Percentiles rank a stretch among this genome's conserved stretches.
phyloP scores from a whole-genome alignment of 2,888 invertebrate genomes.

The Pseudococcus jackbeardsleyi region DNA sequence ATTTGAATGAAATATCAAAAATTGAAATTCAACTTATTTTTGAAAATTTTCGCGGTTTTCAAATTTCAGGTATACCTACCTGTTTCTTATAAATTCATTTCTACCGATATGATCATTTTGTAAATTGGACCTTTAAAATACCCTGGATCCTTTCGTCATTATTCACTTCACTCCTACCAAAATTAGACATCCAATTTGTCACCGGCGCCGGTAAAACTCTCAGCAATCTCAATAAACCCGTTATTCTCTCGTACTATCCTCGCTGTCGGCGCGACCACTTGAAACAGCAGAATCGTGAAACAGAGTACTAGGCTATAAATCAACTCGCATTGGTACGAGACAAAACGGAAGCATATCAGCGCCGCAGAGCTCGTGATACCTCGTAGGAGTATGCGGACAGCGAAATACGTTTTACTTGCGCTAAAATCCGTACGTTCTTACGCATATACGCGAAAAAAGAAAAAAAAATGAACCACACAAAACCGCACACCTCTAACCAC shows the following conservation, averaged over 20 bases:
- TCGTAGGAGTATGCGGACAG: slow-evolving; percentile 15
- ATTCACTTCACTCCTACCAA: too few species aligned
- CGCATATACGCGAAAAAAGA: slow-evolving; percentile 1
- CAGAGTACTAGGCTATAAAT: neutral
- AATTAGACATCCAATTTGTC: too few species aligned
- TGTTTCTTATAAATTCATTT: too few species aligned
- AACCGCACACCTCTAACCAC: slow-evolving; percentile 14
- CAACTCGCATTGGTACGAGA: neutral
- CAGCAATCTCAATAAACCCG: neutral
- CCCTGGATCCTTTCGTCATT: too few species aligned
- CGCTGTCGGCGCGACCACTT: neutral
- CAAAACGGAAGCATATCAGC: slow-evolving; percentile 8
- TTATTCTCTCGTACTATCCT: neutral
- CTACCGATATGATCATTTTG: too few species aligned
- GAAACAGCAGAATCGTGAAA: neutral
- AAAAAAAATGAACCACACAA: neutral
- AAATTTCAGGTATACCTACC: too few species aligned
- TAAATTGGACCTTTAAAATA: too few species aligned
- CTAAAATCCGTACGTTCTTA: neutral
- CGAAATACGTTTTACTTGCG: neutral
- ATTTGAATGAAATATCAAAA: too few species aligned
- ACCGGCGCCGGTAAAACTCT: too few species aligned
- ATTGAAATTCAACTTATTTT: too few species aligned
- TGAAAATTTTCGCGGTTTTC: too few species aligned
- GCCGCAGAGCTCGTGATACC: neutral